Conservation (phyloP, 1,140 invertebrate species). For the Drosophila carrolli region DNA sequence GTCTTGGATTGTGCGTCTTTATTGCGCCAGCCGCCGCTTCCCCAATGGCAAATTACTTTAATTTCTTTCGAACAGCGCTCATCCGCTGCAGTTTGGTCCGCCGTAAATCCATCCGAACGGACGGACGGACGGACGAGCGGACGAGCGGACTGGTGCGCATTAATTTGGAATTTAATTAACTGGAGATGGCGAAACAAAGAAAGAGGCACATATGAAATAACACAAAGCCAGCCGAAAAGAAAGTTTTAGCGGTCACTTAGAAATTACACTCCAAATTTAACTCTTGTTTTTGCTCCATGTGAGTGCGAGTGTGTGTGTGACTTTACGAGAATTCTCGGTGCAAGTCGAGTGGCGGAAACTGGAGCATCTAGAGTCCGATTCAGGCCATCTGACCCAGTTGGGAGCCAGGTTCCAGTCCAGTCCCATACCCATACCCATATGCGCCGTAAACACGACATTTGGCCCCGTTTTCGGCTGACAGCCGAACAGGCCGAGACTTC, state of each 20-base stretch:
- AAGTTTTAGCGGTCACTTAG: slow-evolving; percentile 59
- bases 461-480: slow-evolving; percentile 11
- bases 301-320: background rate
- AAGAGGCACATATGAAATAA: slow-evolving; percentile 33
- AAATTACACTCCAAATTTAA: slow-evolving; percentile 56
- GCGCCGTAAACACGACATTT: slow-evolving; percentile 1
- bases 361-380: slow-evolving; percentile 33
- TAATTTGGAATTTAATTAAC: slow-evolving; percentile 79
- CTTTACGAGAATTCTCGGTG: slow-evolving; percentile 17
- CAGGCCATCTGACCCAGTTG: slow-evolving; percentile 66
- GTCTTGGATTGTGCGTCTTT: slow-evolving; percentile 17
- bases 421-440: slow-evolving; percentile 18
- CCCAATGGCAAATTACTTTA: slow-evolving; percentile 44
- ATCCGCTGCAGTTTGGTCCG: slow-evolving; percentile 13
- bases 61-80: slow-evolving; percentile 28
- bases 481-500: background rate
- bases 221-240: slow-evolving; percentile 58
- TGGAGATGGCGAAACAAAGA: slow-evolving; percentile 39
- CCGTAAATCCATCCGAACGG: slow-evolving; percentile 23
- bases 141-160: slow-evolving; percentile 34
- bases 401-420: slow-evolving; percentile 36
- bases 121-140: slow-evolving; percentile 1
- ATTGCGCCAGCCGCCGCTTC: slow-evolving; percentile 18
- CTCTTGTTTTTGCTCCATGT: slow-evolving; percentile 49
- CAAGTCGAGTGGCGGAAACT: slow-evolving; percentile 22